Percentiles rank a stretch among this genome's conserved stretches.
phyloP scores from a whole-genome alignment of 2,797 vertebrate species.

The Tapera naevia region DNA sequence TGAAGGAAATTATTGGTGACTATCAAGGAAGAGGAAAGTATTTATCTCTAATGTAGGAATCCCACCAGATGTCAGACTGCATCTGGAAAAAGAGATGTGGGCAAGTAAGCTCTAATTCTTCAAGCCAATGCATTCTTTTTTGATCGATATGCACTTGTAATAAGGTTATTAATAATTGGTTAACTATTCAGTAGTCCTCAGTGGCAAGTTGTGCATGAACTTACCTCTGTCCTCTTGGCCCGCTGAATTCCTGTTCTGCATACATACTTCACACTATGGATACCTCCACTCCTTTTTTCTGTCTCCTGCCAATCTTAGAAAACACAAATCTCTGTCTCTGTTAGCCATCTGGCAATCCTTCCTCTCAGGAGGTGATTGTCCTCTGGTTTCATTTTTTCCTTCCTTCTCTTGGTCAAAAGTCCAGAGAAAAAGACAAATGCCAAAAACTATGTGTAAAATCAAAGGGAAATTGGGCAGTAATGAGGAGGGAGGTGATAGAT shows the following conservation, averaged over 20 bases:
- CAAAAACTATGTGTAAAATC: background rate
- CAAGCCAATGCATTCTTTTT: background rate
- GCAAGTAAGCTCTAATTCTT: background rate
- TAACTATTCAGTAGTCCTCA: background rate
- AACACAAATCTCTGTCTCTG: background rate
- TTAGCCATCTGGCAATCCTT: background rate
- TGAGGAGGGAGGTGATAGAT: background rate
- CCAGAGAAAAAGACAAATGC: background rate
- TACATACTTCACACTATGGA: background rate
- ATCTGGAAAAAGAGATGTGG: background rate
- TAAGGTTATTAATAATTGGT: background rate
- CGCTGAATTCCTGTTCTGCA: background rate
- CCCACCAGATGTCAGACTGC: background rate
- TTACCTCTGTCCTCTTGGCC: background rate
- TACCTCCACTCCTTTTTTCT: background rate
- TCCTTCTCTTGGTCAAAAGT: background rate
- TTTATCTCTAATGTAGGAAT: background rate
- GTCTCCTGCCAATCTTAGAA: background rate
- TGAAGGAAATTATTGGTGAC: background rate
- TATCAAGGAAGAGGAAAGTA: background rate
- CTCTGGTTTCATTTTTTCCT: background rate
- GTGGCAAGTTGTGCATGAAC: background rate
- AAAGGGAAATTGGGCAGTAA: background rate
- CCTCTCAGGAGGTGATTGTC: background rate
- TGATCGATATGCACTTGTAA: background rate